Evolutionary conservation across 2,888 invertebrate genomes (phyloP).

Genomic region (Lasioglossum vierecki): DNA sequence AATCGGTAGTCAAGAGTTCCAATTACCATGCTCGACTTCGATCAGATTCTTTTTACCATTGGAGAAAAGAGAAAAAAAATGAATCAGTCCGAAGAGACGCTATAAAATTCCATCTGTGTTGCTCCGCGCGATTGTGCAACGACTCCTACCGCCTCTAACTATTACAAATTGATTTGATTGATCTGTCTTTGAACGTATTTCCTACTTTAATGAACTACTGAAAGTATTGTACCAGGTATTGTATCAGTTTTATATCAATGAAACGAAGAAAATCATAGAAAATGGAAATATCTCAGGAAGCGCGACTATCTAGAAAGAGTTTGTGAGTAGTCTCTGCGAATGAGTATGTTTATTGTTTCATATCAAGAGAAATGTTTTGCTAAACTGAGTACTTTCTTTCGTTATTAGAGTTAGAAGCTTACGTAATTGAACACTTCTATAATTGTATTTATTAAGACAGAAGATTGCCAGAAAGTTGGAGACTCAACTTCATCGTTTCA

Average conservation of each 20-base stretch:
- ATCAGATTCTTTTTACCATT: constrained; percentile 6
- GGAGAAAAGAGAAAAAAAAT: neutral
- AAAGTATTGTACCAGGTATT: too few species aligned
- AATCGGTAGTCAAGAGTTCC: neutral
- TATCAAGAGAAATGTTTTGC: neutral
- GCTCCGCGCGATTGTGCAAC: neutral
- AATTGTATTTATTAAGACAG: neutral
- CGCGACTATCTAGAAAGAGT: neutral
- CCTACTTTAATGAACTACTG: too few species aligned
- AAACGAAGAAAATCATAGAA: too few species aligned
- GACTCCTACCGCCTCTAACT: neutral
- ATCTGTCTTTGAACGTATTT: too few species aligned
- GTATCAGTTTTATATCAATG: too few species aligned
- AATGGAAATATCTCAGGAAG: too few species aligned
- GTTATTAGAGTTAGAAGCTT: neutral
- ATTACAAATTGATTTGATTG: neutral
- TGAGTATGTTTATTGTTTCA: neutral
- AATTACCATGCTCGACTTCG: constrained; percentile 18
- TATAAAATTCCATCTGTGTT: neutral
- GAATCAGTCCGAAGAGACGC: constrained; percentile 72
- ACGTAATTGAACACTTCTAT: neutral
- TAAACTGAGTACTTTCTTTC: neutral
- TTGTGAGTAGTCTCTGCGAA: neutral
- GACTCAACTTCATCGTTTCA: neutral
- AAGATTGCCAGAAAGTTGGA: neutral